Base-by-base conservation (phyloP, 2,113 vertebrate species). In the Trematomus loennbergii region DNA sequence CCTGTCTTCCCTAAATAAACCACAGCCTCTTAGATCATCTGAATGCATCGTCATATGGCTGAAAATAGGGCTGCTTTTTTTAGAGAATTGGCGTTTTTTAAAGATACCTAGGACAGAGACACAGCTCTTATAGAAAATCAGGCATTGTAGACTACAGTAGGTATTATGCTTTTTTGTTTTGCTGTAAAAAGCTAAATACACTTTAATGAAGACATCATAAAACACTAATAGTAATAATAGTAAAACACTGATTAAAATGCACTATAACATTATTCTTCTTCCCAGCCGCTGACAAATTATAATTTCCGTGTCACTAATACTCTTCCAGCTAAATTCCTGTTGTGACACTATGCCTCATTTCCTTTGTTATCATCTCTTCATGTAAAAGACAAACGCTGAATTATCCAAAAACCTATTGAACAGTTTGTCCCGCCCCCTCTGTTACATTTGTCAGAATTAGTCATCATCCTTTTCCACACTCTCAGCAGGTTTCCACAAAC, bases 401-500 rank as follows among this genome's bases (percentile, higher is more conserved):
- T 72, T 45, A 82, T 65, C 75, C 2, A 12, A 20, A 29, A 49
- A 63, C 4, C 61, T 49, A 18, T 59, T 22, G 45, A 20, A 12
- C 57, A 8, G 45, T 45, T 13, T 18, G 3, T 46, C 50, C 53
- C 36, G 1, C 82, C 75, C 72, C 55, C 67, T 65, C 65, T 12
- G 69, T 83, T 64, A 59, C 5, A 61, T 73, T 69, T 61, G 65
- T 71, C 68, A 68, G 58, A 58, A 52, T 87, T 85, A 83, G 49
- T 88, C 88, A 79, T 75, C 52, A 13, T 77, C 67, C 55, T 64
- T 73, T 54, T 84, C 87, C 83, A 82, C 79, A 33, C 79, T 63
- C 76, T 78, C 79, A 61, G 82, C 71, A 77, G 87, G 69, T 75
- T 72, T 76, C 58, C 40, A 71, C 18, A 70, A 84, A 89, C 78